These are phyloP conservation scores for Halcyon leucocephala DNA, from an alignment of 2,797 vertebrate genomes.

Conservation along the genomic window DNA sequence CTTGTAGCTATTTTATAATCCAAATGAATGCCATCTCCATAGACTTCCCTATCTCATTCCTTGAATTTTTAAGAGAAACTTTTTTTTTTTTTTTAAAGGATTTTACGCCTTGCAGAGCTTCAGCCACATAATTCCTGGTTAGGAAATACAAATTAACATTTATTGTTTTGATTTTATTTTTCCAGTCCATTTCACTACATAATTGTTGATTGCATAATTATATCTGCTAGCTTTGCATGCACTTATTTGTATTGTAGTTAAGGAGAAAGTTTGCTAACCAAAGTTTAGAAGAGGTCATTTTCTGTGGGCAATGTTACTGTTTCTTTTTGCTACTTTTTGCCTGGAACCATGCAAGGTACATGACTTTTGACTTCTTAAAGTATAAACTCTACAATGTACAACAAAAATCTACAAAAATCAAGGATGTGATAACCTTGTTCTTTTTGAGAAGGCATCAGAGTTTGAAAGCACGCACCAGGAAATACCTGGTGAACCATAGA, in stretches of 20 bases:
- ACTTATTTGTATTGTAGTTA: not conserved
- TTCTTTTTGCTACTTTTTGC: not conserved
- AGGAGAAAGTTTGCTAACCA: not conserved
- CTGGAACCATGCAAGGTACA: not conserved
- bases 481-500: not conserved
- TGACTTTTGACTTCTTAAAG: not conserved
- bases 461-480: not conserved
- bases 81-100: not conserved
- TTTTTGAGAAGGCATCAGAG: not conserved
- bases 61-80: not conserved
- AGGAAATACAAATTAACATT: slow-evolving; percentile 39
- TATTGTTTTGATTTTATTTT: slow-evolving; percentile 61
- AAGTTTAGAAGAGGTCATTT: not conserved
- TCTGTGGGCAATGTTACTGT: not conserved
- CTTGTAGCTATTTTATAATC: not conserved
- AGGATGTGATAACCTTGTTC: not conserved
- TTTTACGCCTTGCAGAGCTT: not conserved
- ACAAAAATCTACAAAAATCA: not conserved
- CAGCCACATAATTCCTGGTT: not conserved
- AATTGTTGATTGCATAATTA: not conserved
- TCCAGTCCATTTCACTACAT: slow-evolving; percentile 39
- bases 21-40: not conserved
- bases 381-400: not conserved
- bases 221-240: not conserved
- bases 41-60: not conserved